These are phyloP conservation scores for pig (Sus scrofa) DNA, from an alignment of 2,113 vertebrate species.

Conservation along the genomic window DNA sequence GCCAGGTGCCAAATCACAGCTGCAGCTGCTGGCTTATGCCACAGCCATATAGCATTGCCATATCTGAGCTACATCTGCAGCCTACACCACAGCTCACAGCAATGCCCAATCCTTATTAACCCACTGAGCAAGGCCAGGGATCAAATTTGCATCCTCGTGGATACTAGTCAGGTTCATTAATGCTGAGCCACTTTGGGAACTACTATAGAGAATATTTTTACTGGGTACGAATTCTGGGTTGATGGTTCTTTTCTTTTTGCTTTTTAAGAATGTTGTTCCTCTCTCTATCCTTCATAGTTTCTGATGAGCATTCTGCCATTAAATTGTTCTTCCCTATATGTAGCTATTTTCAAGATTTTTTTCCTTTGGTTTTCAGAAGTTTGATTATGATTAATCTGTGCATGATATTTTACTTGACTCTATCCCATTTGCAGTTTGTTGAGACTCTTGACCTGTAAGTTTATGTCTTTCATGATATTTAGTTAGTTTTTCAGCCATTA, in stretches of 20 bases:
- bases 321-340: background rate
- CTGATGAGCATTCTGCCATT: background rate
- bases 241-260: background rate
- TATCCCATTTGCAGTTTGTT: background rate
- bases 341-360: slow-evolving; percentile 6
- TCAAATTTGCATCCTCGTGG: no score
- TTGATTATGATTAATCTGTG: background rate
- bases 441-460: background rate
- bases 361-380: background rate
- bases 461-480: background rate
- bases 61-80: no score
- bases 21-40: no score
- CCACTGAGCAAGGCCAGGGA: no score
- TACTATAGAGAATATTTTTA: background rate
- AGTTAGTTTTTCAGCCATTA: background rate
- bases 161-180: no score
- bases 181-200: no score
- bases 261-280: background rate
- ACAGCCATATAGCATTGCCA: no score
- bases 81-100: no score
- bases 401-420: background rate
- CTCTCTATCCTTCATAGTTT: background rate
- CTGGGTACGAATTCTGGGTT: background rate
- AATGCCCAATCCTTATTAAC: no score
- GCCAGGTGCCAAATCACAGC: no score